A percentile compares a stretch with the other conserved stretches of the same genome.
phyloP scores from a whole-genome alignment of 2,888 invertebrate genomes.

The Coecobrya sp. region DNA sequence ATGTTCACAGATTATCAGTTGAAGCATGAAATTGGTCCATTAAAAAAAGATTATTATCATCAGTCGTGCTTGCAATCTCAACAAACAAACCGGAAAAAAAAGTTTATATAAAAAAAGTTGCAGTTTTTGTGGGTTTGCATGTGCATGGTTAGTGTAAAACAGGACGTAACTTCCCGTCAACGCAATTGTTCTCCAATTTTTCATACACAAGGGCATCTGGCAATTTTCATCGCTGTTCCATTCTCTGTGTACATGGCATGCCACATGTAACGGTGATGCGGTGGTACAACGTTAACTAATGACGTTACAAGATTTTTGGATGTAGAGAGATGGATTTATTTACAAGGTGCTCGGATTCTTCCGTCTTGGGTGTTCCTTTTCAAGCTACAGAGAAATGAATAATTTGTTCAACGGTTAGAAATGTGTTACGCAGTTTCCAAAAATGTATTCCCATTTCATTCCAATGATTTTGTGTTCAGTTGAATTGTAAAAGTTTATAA shows the following conservation, averaged over 20 bases:
- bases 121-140: neutral
- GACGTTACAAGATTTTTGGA: neutral
- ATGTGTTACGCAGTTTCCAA: too few species aligned
- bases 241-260: neutral
- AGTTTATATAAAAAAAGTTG: neutral
- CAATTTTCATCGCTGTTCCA: neutral
- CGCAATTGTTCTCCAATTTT: constrained; percentile 58
- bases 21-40: neutral
- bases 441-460: neutral
- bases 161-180: constrained; percentile 20
- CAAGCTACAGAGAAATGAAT: neutral
- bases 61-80: neutral
- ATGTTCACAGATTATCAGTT: neutral
- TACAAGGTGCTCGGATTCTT: too few species aligned
- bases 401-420: too few species aligned
- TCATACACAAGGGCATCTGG: constrained; percentile 28
- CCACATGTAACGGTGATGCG: neutral
- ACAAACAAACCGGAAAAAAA: neutral
- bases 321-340: neutral
- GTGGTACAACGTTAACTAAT: too few species aligned
- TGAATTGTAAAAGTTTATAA: neutral
- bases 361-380: neutral
- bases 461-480: neutral
- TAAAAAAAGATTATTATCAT: neutral
- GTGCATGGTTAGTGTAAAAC: neutral